A percentile compares a stretch with the other conserved stretches of the same genome.
These are phyloP conservation scores for Cricetomys ansorgei DNA, from an alignment of 2,113 vertebrate genomes.

Conservation along the genomic window DNA sequence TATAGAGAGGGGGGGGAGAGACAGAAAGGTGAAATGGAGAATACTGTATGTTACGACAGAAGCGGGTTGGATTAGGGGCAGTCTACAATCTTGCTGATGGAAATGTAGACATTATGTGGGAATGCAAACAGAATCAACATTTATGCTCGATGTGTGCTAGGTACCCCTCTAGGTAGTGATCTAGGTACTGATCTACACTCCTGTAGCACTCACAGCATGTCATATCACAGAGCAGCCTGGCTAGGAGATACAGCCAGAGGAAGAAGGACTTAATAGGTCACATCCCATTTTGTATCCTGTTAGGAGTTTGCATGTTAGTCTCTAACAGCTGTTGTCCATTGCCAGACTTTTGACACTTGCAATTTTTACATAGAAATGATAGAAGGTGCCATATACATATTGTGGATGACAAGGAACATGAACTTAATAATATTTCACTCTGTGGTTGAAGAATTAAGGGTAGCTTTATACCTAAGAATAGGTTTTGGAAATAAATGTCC, in stretches of 20 bases:
- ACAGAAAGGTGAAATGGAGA: no score
- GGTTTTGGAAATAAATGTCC: neutral
- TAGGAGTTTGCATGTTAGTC: slow-evolving; percentile 18
- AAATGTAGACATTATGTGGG: neutral
- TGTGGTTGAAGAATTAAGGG: neutral
- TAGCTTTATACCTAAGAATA: neutral
- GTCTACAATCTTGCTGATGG: neutral
- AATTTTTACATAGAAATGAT: neutral
- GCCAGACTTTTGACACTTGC: neutral
- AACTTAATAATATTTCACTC: neutral
- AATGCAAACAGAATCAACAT: neutral
- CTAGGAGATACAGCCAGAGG: neutral
- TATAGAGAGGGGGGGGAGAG: neutral
- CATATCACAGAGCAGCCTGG: neutral
- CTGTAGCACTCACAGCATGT: neutral
- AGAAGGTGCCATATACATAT: neutral
- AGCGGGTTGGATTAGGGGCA: neutral
- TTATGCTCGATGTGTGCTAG: neutral
- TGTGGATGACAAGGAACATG: neutral
- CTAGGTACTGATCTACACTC: no score
- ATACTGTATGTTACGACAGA: neutral
- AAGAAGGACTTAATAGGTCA: neutral
- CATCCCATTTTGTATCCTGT: neutral
- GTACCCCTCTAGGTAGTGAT: no score
- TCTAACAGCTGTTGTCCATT: neutral